These are phyloP conservation scores for Paramormyrops kingsleyae DNA, from an alignment of 2,113 vertebrate genomes.

Conservation along the genomic window DNA sequence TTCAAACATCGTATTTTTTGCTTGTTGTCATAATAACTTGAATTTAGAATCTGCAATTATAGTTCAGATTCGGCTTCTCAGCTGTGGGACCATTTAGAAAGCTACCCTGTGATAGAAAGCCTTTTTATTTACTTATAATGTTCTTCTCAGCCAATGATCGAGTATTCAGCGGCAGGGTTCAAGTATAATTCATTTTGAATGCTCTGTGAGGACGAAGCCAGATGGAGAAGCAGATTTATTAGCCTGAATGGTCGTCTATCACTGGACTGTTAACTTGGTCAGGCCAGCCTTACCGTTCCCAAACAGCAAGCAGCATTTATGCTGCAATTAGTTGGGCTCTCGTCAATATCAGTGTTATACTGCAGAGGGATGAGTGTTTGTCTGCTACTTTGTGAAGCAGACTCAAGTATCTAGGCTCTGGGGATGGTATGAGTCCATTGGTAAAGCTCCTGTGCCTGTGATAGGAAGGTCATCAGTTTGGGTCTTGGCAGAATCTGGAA, in stretches of 20 bases:
- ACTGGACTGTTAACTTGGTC: not conserved
- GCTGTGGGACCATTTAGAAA: constrained; percentile 4
- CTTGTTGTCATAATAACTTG: not conserved
- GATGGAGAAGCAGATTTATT: constrained; percentile 4
- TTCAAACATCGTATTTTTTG: not conserved
- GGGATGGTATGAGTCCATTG: not conserved
- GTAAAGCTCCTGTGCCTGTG: not conserved
- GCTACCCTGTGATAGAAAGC: not conserved
- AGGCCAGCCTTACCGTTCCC: not conserved
- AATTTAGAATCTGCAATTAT: not conserved
- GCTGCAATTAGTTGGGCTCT: not conserved
- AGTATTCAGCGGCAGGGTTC: not conserved
- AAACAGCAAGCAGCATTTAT: not conserved
- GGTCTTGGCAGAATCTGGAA: not conserved
- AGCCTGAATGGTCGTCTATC: not conserved
- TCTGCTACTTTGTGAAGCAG: not conserved
- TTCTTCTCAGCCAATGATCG: not conserved
- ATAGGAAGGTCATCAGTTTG: not conserved
- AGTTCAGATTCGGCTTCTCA: not conserved
- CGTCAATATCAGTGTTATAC: not conserved
- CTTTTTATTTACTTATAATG: not conserved
- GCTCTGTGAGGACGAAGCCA: not conserved
- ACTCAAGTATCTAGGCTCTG: not conserved
- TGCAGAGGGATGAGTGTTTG: not conserved
- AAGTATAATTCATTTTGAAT: not conserved